A percentile compares a stretch with the other conserved stretches of the same genome.
Evolutionary conservation across 2,888 invertebrate genomes (phyloP).

Genomic region (Chrysomela aeneicollis): DNA sequence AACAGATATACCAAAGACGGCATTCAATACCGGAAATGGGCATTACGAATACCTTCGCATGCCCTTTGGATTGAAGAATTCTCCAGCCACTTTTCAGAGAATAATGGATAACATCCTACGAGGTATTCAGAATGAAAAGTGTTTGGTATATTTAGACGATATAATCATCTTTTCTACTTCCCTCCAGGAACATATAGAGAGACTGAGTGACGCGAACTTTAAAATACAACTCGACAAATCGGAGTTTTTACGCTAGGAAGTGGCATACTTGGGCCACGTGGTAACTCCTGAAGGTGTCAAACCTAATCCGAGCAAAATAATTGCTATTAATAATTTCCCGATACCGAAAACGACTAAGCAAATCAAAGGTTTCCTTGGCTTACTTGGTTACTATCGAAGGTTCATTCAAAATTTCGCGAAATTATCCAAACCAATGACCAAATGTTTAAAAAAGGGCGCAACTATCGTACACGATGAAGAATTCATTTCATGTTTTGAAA

Average conservation of each 20-base stretch:
- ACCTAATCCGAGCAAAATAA: slow-evolving; percentile 32
- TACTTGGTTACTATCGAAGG: slow-evolving; percentile 21
- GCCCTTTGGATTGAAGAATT: slow-evolving; percentile 33
- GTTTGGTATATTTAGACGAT: slow-evolving; percentile 29
- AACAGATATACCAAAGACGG: slow-evolving; percentile 27
- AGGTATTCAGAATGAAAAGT: slow-evolving; percentile 30
- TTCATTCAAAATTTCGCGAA: slow-evolving; percentile 23
- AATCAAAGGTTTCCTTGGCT: slow-evolving; percentile 23
- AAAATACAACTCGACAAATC: slow-evolving; percentile 35
- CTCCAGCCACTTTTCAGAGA: slow-evolving; percentile 32
- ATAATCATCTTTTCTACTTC: slow-evolving; percentile 26
- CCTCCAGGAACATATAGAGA: slow-evolving; percentile 29
- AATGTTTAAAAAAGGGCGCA: neutral
- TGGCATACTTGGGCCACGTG: slow-evolving; percentile 27
- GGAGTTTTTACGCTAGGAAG: slow-evolving; percentile 30
- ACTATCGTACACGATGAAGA: neutral
- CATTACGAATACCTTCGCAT: slow-evolving; percentile 23
- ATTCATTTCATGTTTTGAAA: no score
- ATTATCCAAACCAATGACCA: slow-evolving; percentile 13
- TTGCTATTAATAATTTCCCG: slow-evolving; percentile 16
- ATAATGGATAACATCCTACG: slow-evolving; percentile 31
- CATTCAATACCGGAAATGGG: slow-evolving; percentile 25
- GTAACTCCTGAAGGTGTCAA: slow-evolving; percentile 28
- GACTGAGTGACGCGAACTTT: slow-evolving; percentile 22
- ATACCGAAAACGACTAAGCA: slow-evolving; percentile 18